A percentile compares a stretch with the other conserved stretches of the same genome.
Evolutionary conservation across 2,888 invertebrate genomes (phyloP).

Genomic region (Drosophila birchii): DNA sequence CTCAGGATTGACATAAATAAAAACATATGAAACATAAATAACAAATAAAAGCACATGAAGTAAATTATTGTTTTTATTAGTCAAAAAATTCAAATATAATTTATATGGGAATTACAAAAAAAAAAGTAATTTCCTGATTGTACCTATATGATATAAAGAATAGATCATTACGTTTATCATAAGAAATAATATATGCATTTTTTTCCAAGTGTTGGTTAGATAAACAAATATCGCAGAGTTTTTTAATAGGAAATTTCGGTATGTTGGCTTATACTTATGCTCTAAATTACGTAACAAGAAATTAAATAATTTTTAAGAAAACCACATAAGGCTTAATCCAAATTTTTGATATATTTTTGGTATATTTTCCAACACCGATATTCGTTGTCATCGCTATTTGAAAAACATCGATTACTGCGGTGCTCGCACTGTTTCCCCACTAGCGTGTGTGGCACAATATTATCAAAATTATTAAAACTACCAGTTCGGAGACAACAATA

Average conservation of each 20-base stretch:
- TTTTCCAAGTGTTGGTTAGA: not conserved
- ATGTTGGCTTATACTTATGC: not conserved
- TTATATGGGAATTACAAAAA: not conserved
- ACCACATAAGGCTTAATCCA: too few relatives aligned
- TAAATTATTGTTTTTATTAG: too few relatives aligned
- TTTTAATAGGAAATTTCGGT: not conserved
- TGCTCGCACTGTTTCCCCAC: not conserved
- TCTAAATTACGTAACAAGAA: not conserved
- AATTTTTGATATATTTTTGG: not conserved
- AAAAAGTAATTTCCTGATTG: not conserved
- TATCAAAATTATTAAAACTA: constrained; percentile 46
- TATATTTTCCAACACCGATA: not conserved
- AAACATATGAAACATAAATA: too few relatives aligned
- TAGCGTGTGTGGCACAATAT: constrained; percentile 68
- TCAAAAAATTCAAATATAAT: not conserved
- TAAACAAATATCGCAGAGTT: not conserved
- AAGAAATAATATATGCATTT: not conserved
- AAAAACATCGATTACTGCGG: constrained; percentile 1
- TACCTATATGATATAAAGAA: too few relatives aligned
- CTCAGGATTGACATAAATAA: too few relatives aligned
- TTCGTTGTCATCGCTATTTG: not conserved
- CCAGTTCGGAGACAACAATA: constrained; percentile 42
- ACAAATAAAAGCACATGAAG: too few relatives aligned
- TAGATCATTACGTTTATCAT: too few relatives aligned
- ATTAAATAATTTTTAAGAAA: not conserved